These are phyloP conservation scores for Cyanistes caeruleus DNA, from an alignment of 2,113 vertebrate species.

Conservation along the genomic window DNA sequence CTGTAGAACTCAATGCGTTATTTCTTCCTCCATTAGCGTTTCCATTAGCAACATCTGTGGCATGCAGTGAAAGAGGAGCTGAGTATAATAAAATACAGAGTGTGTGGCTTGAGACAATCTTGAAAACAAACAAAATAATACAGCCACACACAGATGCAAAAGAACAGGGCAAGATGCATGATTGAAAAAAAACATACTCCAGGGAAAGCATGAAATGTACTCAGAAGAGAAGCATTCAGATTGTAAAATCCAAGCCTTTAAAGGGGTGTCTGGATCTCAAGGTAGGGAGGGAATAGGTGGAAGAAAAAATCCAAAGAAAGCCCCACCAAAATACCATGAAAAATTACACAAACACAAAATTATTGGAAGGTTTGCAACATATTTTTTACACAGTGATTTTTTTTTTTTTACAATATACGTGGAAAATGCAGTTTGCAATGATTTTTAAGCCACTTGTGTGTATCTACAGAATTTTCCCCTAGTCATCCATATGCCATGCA, in stretches of 20 bases:
- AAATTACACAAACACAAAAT: background rate
- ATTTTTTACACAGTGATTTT: background rate
- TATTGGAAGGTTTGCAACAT: background rate
- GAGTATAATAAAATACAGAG: slow-evolving; percentile 40
- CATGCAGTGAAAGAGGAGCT: slow-evolving; percentile 82
- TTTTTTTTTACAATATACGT: background rate
- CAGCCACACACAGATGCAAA: background rate
- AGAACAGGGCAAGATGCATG: background rate
- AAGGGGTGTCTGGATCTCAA: background rate
- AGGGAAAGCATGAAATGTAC: background rate
- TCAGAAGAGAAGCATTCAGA: background rate
- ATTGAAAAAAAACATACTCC: background rate
- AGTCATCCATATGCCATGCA: background rate
- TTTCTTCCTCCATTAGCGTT: slow-evolving; percentile 78
- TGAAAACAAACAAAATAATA: slow-evolving; percentile 39
- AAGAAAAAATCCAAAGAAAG: background rate
- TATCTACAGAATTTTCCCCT: background rate
- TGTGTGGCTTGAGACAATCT: background rate
- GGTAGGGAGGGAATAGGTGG: background rate
- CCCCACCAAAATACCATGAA: background rate
- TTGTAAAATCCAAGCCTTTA: background rate
- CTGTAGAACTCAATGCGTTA: slow-evolving; percentile 78
- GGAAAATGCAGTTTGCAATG: background rate
- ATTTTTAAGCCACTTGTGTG: background rate
- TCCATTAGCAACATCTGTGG: slow-evolving; percentile 81